Percentiles rank a stretch among this genome's conserved stretches.
phyloP scores from a whole-genome alignment of 2,797 vertebrate species.

The Nannoperca australis region DNA sequence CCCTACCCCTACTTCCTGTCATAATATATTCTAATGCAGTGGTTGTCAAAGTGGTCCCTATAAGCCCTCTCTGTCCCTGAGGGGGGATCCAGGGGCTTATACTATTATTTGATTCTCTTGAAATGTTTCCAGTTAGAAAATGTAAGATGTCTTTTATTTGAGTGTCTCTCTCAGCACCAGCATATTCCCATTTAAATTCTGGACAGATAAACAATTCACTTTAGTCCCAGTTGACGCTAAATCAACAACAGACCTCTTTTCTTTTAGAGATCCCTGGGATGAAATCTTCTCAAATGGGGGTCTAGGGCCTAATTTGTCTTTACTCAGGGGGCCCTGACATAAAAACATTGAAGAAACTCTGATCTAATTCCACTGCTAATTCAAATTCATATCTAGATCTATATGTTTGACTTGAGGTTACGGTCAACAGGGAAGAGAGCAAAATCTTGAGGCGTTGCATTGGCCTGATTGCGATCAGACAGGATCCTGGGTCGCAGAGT shows the following conservation, averaged over 20 bases:
- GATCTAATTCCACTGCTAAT: slow-evolving; percentile 52
- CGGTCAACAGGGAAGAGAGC: slow-evolving; percentile 46
- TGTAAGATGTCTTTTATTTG: slow-evolving; percentile 21
- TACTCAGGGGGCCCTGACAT: slow-evolving; percentile 26
- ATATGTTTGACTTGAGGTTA: slow-evolving; percentile 58
- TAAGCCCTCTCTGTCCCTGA: slow-evolving; percentile 24
- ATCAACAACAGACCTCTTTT: slow-evolving; percentile 56
- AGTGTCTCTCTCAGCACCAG: slow-evolving; percentile 21
- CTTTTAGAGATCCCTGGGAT: slow-evolving; percentile 20
- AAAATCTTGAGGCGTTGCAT: slow-evolving; percentile 59
- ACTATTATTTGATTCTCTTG: slow-evolving; percentile 43
- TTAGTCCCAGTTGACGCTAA: slow-evolving; percentile 46
- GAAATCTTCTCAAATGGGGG: slow-evolving; percentile 41
- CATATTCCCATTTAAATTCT: slow-evolving; percentile 28
- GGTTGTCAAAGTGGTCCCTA: slow-evolving; percentile 36
- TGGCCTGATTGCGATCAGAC: slow-evolving; percentile 69
- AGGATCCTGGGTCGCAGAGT: slow-evolving; percentile 61
- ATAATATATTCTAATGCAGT: slow-evolving; percentile 47
- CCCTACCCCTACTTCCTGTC: slow-evolving; percentile 43
- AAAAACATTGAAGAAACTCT: slow-evolving; percentile 28
- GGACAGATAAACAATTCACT: slow-evolving; percentile 17
- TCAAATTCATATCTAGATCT: slow-evolving; percentile 53
- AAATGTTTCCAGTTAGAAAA: slow-evolving; percentile 52
- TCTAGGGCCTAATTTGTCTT: slow-evolving; percentile 47
- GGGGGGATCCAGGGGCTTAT: slow-evolving; percentile 19